Evolutionary conservation across 2,797 vertebrate species (phyloP).

Genomic region (Enteromius paludinosus): DNA sequence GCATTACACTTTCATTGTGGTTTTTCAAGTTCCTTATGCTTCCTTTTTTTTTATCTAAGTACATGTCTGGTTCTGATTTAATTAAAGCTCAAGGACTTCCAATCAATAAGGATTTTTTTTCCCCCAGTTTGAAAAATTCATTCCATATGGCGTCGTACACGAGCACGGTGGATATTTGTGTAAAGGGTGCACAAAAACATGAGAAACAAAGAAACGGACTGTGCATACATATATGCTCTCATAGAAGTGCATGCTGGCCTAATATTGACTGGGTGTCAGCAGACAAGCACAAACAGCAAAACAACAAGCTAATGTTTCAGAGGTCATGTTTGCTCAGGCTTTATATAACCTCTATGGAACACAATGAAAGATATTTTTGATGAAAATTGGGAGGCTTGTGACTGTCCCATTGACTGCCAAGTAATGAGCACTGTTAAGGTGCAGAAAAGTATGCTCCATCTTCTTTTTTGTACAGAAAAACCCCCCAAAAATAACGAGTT

Average conservation of each 20-base stretch:
- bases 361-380: no score
- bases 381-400: no score
- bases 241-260: constrained; percentile 15
- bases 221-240: constrained; percentile 21
- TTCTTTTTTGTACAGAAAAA: no score
- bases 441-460: no score
- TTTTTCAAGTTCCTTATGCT: constrained; percentile 2
- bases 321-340: constrained; percentile 30
- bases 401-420: no score
- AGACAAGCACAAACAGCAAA: neutral
- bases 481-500: no score
- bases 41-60: neutral
- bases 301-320: constrained; percentile 48
- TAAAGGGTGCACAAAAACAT: constrained; percentile 42
- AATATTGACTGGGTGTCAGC: constrained; percentile 16
- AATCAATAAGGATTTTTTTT: constrained; percentile 51
- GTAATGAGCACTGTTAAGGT: no score
- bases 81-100: constrained; percentile 36
- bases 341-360: constrained; percentile 21
- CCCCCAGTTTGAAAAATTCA: constrained; percentile 44
- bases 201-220: constrained; percentile 4
- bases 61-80: constrained; percentile 45
- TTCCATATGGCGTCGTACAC: constrained; percentile 75
- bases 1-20: neutral
- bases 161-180: constrained; percentile 26